phyloP scores from a whole-genome alignment of 1,140 invertebrate genomes.

The Ceratina australensis region DNA sequence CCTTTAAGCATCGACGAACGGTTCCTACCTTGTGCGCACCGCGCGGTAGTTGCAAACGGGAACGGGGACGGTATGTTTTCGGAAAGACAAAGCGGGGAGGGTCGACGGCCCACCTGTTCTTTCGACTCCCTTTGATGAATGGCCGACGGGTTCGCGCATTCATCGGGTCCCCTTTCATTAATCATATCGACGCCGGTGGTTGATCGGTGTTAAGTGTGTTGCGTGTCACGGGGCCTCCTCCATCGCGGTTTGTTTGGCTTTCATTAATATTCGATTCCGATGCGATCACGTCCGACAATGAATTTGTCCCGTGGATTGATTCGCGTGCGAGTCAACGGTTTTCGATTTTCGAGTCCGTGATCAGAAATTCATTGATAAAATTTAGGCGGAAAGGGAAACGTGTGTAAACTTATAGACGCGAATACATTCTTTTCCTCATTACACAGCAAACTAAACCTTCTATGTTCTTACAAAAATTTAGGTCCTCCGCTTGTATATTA shows the following conservation, averaged over 20 bases:
- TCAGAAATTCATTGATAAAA: too few species aligned
- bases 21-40: neutral
- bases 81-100: conserved; percentile 27
- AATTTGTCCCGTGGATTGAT: conserved; percentile 1
- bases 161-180: conserved; percentile 16
- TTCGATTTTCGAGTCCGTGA: neutral
- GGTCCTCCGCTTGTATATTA: too few species aligned
- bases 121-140: conserved; percentile 37
- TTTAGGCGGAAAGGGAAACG: too few species aligned
- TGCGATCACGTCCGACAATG: neutral
- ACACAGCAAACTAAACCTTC: too few species aligned
- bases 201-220: conserved; percentile 36
- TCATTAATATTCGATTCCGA: conserved; percentile 35
- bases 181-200: conserved; percentile 32
- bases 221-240: neutral
- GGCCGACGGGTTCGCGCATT: conserved; percentile 2
- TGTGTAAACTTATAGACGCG: too few species aligned
- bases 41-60: neutral
- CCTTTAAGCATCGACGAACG: conserved; percentile 5
- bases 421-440: too few species aligned
- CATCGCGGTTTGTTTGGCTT: conserved; percentile 27
- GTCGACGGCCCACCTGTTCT: conserved; percentile 41
- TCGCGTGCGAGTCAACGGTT: neutral
- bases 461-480: too few species aligned
- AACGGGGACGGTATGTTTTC: neutral